A percentile compares a stretch with the other conserved stretches of the same genome.
These are phyloP conservation scores for Phycodurus eques DNA, from an alignment of 2,113 vertebrate species.

Conservation along the genomic window DNA sequence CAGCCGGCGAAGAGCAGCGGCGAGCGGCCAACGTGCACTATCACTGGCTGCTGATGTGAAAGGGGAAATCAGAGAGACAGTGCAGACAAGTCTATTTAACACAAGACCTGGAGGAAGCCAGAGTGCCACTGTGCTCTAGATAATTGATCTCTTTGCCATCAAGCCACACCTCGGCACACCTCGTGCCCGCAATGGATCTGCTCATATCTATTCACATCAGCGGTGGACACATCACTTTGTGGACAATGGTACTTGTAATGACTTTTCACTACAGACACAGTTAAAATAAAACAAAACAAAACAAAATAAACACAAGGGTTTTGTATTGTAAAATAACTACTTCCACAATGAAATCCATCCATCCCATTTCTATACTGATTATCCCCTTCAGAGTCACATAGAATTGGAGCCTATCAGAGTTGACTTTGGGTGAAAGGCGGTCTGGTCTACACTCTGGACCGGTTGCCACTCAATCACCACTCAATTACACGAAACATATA, in stretches of 20 bases:
- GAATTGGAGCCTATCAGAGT: too few species aligned
- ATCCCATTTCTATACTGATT: too few species aligned
- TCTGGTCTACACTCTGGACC: too few species aligned
- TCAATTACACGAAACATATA: too few species aligned
- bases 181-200: slow-evolving; percentile 21
- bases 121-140: slow-evolving; percentile 72
- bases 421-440: too few species aligned
- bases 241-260: slow-evolving; percentile 25
- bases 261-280: neutral
- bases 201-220: slow-evolving; percentile 36
- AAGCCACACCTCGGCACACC: slow-evolving; percentile 41
- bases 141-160: slow-evolving; percentile 76
- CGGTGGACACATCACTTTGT: slow-evolving; percentile 24
- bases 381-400: too few species aligned
- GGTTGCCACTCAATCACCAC: too few species aligned
- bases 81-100: slow-evolving; percentile 83
- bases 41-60: slow-evolving; percentile 74
- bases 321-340: neutral
- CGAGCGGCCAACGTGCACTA: slow-evolving; percentile 78
- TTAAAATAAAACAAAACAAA: neutral
- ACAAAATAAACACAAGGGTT: too few species aligned
- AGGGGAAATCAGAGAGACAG: slow-evolving; percentile 75
- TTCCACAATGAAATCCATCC: too few species aligned
- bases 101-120: slow-evolving; percentile 72
- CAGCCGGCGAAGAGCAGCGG: slow-evolving; percentile 78